phyloP scores from a whole-genome alignment of 2,797 vertebrate species.

The Falco naumanni region DNA sequence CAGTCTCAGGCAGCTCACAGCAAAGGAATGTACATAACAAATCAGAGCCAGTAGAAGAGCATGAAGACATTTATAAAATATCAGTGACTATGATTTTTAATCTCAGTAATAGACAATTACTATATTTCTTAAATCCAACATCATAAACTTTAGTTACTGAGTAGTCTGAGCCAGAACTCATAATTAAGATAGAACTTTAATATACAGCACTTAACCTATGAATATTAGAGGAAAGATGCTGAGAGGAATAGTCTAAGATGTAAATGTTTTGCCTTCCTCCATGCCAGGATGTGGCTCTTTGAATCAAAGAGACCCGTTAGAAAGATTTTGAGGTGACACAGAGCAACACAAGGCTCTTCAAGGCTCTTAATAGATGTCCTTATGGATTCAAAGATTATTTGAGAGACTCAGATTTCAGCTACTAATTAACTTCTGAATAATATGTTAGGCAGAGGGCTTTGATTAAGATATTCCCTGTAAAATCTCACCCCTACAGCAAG shows the following conservation, averaged over 20 bases:
- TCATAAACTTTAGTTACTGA: not conserved
- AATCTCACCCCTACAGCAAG: not conserved
- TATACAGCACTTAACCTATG: not conserved
- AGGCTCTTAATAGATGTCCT: not conserved
- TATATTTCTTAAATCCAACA: not conserved
- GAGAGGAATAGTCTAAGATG: not conserved
- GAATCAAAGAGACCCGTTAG: not conserved
- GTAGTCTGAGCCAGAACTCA: not conserved
- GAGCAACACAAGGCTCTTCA: not conserved
- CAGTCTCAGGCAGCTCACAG: not conserved
- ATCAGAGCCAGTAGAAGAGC: not conserved
- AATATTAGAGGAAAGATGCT: not conserved
- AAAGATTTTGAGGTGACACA: not conserved
- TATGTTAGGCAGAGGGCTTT: not conserved
- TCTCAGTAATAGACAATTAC: not conserved
- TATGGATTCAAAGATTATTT: not conserved
- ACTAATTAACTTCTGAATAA: not conserved
- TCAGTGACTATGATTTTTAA: not conserved
- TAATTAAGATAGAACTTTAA: conserved; percentile 9
- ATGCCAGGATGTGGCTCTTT: not conserved
- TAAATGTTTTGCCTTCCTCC: not conserved
- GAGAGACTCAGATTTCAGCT: not conserved
- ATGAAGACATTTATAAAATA: not conserved
- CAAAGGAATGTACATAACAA: not conserved
- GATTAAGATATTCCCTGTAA: not conserved